Evolutionary conservation across 2,113 vertebrate genomes (phyloP).

Genomic region (Calyptomena viridis): DNA sequence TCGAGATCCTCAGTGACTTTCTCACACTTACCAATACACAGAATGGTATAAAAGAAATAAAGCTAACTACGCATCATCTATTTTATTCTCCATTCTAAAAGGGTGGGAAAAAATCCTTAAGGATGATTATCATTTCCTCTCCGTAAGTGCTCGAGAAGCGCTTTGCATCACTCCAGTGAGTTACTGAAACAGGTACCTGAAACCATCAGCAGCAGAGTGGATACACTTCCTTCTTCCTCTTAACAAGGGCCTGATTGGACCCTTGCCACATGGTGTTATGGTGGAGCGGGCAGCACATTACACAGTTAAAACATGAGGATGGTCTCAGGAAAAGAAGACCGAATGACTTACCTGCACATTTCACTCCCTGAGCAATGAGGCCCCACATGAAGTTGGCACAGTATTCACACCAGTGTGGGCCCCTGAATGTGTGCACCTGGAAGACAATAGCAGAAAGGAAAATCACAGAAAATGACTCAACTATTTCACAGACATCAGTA

Average conservation of each 20-base stretch:
- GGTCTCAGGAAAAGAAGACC: background rate
- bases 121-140: background rate
- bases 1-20: background rate
- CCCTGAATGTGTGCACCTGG: constrained; percentile 96
- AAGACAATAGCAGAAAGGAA: constrained; percentile 62
- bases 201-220: background rate
- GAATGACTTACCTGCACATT: constrained; percentile 88
- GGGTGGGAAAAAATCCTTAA: no score
- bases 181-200: background rate
- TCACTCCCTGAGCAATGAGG: constrained; percentile 98
- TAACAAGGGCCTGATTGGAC: background rate
- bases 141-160: accelerated
- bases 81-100: background rate
- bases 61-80: background rate
- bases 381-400: constrained; percentile 99
- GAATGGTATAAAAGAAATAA: background rate
- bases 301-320: background rate
- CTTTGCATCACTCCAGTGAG: background rate
- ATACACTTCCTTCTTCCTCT: background rate
- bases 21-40: background rate
- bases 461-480: background rate
- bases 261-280: accelerated
- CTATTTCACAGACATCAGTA: background rate
- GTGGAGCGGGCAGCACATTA: background rate
- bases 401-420: constrained; percentile 98